Conservation (phyloP, 2,797 vertebrate genomes). For the Chanos chanos region DNA sequence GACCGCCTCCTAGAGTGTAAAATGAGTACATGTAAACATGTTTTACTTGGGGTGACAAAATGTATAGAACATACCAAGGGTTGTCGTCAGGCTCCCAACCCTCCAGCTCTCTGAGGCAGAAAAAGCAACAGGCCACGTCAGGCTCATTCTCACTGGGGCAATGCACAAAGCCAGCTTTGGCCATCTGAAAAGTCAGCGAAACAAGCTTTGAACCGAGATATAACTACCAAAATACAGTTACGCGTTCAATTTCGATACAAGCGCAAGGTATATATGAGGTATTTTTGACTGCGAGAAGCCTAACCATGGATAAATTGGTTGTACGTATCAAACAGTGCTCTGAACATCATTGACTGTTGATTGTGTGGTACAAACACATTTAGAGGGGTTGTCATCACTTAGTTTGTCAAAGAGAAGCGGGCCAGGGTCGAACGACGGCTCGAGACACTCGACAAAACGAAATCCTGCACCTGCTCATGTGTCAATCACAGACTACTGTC, state of each 20-base stretch:
- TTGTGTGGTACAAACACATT: too few relatives aligned
- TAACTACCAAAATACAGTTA: too few relatives aligned
- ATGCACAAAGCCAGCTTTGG: slow-evolving; percentile 76
- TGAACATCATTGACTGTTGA: too few relatives aligned
- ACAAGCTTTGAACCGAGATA: neutral
- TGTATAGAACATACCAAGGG: slow-evolving; percentile 61
- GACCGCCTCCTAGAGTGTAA: too few relatives aligned
- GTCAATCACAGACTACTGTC: slow-evolving; percentile 33
- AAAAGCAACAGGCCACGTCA: slow-evolving; percentile 78
- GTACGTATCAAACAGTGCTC: too few relatives aligned
- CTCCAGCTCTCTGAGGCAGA: slow-evolving; percentile 79
- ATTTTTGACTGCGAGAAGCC: too few relatives aligned
- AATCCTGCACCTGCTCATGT: slow-evolving; percentile 50
- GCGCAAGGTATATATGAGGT: too few relatives aligned
- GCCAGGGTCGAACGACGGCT: neutral
- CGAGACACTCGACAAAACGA: slow-evolving; percentile 33
- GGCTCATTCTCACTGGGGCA: slow-evolving; percentile 70
- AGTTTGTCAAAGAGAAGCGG: slow-evolving; percentile 32
- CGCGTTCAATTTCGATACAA: too few relatives aligned
- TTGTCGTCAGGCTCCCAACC: slow-evolving; percentile 80
- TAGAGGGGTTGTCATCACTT: slow-evolving; percentile 46
- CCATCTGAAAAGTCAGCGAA: slow-evolving; percentile 68
- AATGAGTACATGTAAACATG: too few relatives aligned
- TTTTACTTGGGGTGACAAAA: neutral
- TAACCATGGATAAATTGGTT: too few relatives aligned